Conservation (phyloP, 2,113 vertebrate genomes). For the Camelus bactrianus region DNA sequence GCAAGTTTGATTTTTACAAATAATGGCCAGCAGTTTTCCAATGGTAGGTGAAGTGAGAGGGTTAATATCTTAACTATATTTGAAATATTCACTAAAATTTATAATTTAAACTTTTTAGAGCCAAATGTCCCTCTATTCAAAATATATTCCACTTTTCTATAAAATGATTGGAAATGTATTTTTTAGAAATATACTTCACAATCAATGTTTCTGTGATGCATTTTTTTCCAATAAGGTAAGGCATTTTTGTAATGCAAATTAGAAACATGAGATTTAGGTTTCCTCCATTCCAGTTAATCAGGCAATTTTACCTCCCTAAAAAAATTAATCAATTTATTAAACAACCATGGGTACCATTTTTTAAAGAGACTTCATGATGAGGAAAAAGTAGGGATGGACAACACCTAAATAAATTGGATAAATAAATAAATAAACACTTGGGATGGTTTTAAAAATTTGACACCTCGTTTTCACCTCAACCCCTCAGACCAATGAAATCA, state of each 20-base stretch:
- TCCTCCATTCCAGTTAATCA: not conserved
- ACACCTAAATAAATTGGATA: not conserved
- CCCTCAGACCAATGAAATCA: not conserved
- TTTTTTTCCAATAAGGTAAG: not conserved
- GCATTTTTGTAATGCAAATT: not conserved
- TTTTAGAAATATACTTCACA: not conserved
- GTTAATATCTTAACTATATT: not conserved
- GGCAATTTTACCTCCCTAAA: conserved; percentile 7
- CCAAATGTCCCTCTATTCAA: not conserved
- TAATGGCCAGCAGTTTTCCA: not conserved
- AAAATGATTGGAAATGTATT: not conserved
- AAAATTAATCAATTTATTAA: conserved; percentile 21
- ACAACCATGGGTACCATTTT: not conserved
- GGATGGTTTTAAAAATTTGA: not conserved
- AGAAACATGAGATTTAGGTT: not conserved
- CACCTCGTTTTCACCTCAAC: not conserved
- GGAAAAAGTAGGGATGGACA: not conserved
- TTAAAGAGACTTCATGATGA: not conserved
- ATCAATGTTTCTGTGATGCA: not conserved
- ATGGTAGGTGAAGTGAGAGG: not conserved
- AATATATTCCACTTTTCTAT: not conserved
- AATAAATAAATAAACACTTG: not conserved
- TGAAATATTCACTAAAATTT: not conserved
- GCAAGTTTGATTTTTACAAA: conserved; percentile 34
- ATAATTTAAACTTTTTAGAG: not conserved